These are phyloP conservation scores for Ophiothrix spiculata DNA, from an alignment of 35 echinoderm and acorn worm genomes.

Conservation along the genomic window DNA sequence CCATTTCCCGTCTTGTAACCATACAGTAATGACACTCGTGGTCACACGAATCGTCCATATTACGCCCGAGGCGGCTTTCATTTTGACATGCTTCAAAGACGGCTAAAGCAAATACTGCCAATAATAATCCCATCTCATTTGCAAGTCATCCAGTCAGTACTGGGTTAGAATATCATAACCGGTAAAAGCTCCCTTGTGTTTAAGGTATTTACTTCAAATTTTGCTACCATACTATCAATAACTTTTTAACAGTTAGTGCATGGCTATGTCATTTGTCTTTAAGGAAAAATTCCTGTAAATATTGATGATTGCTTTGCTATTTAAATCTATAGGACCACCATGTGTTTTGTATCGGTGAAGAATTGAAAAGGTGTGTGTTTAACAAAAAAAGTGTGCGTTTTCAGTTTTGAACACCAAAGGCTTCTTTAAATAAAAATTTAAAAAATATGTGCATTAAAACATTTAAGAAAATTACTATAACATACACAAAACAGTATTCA, in stretches of 20 bases:
- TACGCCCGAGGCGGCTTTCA: neutral
- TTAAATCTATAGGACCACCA: neutral
- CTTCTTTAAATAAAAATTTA: too few relatives aligned
- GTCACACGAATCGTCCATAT: neutral
- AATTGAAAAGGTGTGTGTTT: too few relatives aligned
- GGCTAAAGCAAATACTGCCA: neutral
- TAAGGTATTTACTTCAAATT: neutral
- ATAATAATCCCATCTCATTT: conserved; percentile 11
- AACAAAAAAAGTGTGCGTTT: too few relatives aligned
- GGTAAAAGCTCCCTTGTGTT: neutral
- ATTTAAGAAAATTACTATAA: too few relatives aligned
- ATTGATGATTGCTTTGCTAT: neutral
- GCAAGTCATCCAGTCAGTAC: neutral
- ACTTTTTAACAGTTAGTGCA: neutral
- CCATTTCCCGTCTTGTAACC: neutral
- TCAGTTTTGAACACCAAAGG: too few relatives aligned
- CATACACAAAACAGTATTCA: too few relatives aligned
- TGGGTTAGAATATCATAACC: neutral
- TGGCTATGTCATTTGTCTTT: too few relatives aligned
- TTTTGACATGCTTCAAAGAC: neutral
- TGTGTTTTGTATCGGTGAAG: too few relatives aligned
- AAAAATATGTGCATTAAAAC: too few relatives aligned
- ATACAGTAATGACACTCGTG: neutral
- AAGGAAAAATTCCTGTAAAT: neutral
- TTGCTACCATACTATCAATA: neutral